Conservation (phyloP, 2,113 vertebrate species). For the Rhinopithecus roxellana region DNA sequence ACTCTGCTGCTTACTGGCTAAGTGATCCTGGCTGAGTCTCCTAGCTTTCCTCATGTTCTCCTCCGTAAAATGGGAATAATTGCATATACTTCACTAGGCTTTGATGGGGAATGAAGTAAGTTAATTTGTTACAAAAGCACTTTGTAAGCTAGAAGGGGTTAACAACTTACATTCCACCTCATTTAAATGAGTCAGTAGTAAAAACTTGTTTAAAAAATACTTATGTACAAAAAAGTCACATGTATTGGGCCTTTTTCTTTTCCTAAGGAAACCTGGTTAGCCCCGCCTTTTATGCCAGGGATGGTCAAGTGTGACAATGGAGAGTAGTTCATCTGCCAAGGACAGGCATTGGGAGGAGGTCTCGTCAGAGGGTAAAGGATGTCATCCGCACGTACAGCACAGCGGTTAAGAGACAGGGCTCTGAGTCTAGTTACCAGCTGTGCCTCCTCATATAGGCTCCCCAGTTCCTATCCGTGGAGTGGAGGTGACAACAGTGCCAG, state of each 20-base stretch:
- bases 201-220: constrained; percentile 14
- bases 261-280: neutral
- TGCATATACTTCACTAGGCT: neutral
- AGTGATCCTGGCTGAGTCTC: neutral
- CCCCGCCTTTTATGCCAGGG: neutral
- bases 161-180: neutral
- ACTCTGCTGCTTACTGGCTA: neutral
- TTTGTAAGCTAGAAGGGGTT: neutral
- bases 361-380: neutral
- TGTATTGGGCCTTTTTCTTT: neutral
- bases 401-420: neutral
- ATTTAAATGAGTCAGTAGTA: neutral
- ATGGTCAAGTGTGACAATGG: neutral
- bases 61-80: neutral
- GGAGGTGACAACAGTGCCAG: neutral
- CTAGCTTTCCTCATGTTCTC: neutral
- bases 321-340: neutral
- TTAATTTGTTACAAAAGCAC: neutral
- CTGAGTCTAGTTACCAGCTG: neutral
- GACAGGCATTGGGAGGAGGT: neutral
- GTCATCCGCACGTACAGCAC: neutral
- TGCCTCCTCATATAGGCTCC: neutral
- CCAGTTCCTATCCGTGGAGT: neutral
- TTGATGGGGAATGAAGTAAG: neutral
- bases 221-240: neutral